Evolutionary conservation across 92 coral and sea anemone species (phyloP), one percentile per base, ranked within the genome.

Genomic region (Palythoa grandiflora): DNA sequence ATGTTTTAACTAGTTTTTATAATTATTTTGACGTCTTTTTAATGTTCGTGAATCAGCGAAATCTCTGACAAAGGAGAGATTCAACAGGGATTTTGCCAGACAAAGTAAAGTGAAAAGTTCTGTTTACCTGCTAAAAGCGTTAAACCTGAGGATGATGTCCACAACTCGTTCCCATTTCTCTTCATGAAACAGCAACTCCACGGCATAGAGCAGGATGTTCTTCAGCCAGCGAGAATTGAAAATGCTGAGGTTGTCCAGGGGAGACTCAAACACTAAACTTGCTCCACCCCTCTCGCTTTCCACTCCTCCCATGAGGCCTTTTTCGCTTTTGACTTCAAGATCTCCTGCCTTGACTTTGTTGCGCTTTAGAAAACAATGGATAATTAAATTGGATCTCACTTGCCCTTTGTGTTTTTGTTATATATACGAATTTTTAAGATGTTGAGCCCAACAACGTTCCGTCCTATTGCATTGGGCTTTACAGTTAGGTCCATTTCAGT

Each of bases 251-350:
- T 95, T 92, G 86, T 97, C 98, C 86, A 97, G 92, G 20, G 98
- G 95, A 9, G 87, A 78, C 89, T 97, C 99, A 80, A 97, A 97
- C 57, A 92, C 59, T 79, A 97, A 79, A 77, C 96, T 96, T 77
- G 96, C 91, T 6, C 99, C 99, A 55, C 99, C 99, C 86, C 88
- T 95, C 93, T 97, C 98, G 50, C 93, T 94, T 66, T 97, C 97
- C 9, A 97, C 89, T 71, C 95, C 96, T 53, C 96, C 99, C 99
- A 95, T 91, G 59, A 95, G 71, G 17, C 96, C 96, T 75, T 89
- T 89, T 38, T 86, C 88, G 19, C 88, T 88, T 65, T 78, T 91
- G 9, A 94, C 90, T 71, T 91, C 87, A 20, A 93, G 91, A 61
- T 94, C 98, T 52, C 98, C 98, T 77, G 88, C 83, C 92, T 93